Evolutionary conservation across 2,113 vertebrate genomes (phyloP).

Genomic region (Lethenteron reissneri): DNA sequence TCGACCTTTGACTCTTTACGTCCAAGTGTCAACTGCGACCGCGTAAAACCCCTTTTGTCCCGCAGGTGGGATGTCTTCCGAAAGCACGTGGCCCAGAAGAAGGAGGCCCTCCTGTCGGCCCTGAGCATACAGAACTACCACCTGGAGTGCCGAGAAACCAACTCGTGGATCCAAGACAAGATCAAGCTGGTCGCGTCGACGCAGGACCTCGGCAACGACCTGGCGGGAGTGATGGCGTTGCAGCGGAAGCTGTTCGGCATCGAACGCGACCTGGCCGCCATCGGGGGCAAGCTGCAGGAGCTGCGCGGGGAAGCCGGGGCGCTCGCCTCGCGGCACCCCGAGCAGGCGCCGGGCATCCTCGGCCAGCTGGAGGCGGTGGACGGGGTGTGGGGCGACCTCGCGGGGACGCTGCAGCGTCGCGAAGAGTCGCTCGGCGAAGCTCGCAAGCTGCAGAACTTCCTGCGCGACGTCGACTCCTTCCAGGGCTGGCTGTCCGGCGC

Average conservation of each 20-base stretch:
- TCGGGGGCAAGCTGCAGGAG: conserved; percentile 41
- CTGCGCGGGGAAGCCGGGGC: conserved; percentile 38
- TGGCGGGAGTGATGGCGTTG: conserved; percentile 59
- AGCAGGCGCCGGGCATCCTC: conserved; percentile 33
- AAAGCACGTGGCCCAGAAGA: conserved; percentile 43
- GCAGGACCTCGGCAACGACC: conserved; percentile 57
- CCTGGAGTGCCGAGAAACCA: conserved; percentile 71
- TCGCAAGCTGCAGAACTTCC: conserved; percentile 61
- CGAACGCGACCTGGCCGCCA: conserved; percentile 68
- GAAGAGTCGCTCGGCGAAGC: conserved; percentile 71
- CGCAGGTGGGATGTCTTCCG: conserved; percentile 63
- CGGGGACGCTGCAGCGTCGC: conserved; percentile 42
- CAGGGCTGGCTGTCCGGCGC: conserved; percentile 70
- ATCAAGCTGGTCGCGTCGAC: conserved; percentile 86
- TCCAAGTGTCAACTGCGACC: too few species aligned
- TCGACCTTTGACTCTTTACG: too few species aligned
- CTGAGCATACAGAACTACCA: conserved; percentile 82
- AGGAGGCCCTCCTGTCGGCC: conserved; percentile 47
- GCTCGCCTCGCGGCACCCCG: conserved; percentile 36
- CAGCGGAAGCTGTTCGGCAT: conserved; percentile 71
- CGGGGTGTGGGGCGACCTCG: conserved; percentile 53
- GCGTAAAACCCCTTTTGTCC: too few species aligned
- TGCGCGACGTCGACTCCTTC: conserved; percentile 62
- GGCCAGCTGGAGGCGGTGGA: conserved; percentile 34
- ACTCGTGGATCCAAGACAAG: conserved; percentile 82